phyloP scores from a whole-genome alignment of 2,113 vertebrate genomes.

The Grantiella picta region DNA sequence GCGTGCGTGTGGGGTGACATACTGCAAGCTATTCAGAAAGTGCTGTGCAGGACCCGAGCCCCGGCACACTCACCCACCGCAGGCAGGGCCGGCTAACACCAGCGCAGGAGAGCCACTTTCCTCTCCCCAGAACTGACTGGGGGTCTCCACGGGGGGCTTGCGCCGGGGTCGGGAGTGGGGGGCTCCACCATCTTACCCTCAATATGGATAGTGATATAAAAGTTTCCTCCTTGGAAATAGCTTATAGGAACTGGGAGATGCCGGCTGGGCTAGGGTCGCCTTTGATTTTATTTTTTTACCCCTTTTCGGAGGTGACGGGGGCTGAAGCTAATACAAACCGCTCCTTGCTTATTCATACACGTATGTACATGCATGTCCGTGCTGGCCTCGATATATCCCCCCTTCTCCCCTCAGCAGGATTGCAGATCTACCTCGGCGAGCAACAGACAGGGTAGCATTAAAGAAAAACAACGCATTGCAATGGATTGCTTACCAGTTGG shows the following conservation, averaged over 20 bases:
- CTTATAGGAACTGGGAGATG: slow-evolving; percentile 13
- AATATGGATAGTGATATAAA: background rate
- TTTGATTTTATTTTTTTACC: background rate
- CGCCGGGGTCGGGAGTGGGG: background rate
- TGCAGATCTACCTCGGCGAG: slow-evolving; percentile 82
- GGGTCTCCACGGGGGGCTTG: background rate
- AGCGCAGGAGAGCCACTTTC: background rate
- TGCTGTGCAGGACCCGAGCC: slow-evolving; percentile 45
- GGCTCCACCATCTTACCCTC: background rate
- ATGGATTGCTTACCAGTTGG: slow-evolving; percentile 95
- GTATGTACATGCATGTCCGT: slow-evolving; percentile 63
- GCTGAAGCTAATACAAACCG: slow-evolving; percentile 43
- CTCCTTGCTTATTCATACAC: slow-evolving; percentile 64
- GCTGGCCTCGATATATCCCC: slow-evolving; percentile 60
- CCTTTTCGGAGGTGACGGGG: background rate
- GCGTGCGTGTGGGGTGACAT: background rate
- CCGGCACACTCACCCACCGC: background rate
- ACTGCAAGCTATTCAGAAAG: slow-evolving; percentile 69
- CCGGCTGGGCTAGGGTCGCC: background rate
- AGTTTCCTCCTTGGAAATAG: slow-evolving; percentile 62
- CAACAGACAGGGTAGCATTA: slow-evolving; percentile 73
- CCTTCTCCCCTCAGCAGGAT: slow-evolving; percentile 81
- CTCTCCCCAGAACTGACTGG: background rate
- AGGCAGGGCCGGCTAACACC: slow-evolving; percentile 1
- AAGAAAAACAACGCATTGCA: slow-evolving; percentile 73